Percentiles rank a stretch among this genome's conserved stretches.
Conservation (phyloP, 2,113 vertebrate genomes). For the Pseudopipra pipra region DNA sequence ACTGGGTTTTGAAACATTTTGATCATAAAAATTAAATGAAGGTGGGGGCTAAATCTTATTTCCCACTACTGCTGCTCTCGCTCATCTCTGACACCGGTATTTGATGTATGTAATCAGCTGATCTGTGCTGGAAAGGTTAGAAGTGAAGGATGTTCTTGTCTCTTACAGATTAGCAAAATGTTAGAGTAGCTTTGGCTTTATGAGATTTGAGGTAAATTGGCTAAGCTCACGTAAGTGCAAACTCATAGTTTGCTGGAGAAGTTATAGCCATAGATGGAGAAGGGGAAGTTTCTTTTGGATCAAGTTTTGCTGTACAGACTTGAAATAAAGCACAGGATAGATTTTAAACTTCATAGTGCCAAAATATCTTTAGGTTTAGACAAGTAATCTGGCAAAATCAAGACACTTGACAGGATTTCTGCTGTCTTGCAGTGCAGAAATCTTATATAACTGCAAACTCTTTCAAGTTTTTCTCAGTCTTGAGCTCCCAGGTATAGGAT, state of each 20-base stretch:
- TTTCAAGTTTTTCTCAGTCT: not conserved
- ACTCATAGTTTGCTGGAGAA: not conserved
- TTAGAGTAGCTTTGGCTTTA: conserved; percentile 16
- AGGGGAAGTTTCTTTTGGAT: not conserved
- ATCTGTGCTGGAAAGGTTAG: conserved; percentile 42
- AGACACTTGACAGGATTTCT: not conserved
- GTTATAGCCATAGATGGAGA: not conserved
- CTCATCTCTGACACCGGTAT: not conserved
- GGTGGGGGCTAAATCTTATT: conserved; percentile 39
- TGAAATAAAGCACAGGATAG: not conserved
- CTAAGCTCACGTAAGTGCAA: not conserved
- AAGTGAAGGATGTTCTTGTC: conserved; percentile 49
- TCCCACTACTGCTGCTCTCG: conserved; percentile 14
- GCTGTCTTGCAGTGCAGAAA: not conserved
- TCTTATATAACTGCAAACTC: not conserved
- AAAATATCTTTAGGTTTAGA: not conserved
- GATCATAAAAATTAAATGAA: conserved; percentile 54
- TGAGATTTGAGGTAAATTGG: conserved; percentile 24
- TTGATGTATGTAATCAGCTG: conserved; percentile 24
- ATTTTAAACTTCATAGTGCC: not conserved
- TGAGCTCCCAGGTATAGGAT: not conserved
- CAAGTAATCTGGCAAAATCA: not conserved
- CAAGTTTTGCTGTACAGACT: not conserved
- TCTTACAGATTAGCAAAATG: conserved; percentile 30
- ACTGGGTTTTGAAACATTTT: conserved; percentile 36